A percentile compares a stretch with the other conserved stretches of the same genome.
phyloP scores from a whole-genome alignment of 2,113 vertebrate species.

The Gymnogyps californianus region DNA sequence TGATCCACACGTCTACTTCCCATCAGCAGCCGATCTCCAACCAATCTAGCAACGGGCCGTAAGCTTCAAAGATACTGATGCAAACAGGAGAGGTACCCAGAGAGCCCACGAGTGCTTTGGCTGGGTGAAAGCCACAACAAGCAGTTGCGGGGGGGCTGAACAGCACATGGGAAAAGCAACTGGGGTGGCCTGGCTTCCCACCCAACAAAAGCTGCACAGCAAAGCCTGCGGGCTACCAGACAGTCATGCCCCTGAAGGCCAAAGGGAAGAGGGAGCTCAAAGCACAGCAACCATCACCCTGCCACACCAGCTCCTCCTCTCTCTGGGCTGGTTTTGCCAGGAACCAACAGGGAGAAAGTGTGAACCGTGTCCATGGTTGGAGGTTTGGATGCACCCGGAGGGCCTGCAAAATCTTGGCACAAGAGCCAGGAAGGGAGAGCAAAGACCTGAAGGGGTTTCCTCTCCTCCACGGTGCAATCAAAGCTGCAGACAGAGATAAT shows the following conservation, averaged over 20 bases:
- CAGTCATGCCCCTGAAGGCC: not conserved
- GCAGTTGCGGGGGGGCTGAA: not conserved
- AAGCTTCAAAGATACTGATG: not conserved
- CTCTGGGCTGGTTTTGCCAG: not conserved
- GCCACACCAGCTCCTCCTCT: not conserved
- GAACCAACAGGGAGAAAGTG: not conserved
- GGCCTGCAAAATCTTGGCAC: not conserved
- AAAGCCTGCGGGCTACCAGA: not conserved
- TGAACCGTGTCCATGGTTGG: not conserved
- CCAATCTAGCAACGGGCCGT: not conserved
- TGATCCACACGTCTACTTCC: not conserved
- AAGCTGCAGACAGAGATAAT: not conserved
- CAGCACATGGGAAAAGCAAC: not conserved
- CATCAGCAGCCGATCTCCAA: not conserved
- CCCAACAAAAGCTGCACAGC: not conserved
- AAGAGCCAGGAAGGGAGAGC: not conserved
- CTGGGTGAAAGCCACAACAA: not conserved
- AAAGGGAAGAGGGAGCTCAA: not conserved
- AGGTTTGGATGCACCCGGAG: not conserved
- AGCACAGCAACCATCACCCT: not conserved
- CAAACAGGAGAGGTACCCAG: not conserved
- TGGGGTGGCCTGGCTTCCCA: not conserved
- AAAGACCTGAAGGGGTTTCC: not conserved
- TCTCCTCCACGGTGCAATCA: not conserved
- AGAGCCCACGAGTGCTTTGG: not conserved